phyloP scores from a whole-genome alignment of 1,140 invertebrate genomes.

The Drosophila simulans region DNA sequence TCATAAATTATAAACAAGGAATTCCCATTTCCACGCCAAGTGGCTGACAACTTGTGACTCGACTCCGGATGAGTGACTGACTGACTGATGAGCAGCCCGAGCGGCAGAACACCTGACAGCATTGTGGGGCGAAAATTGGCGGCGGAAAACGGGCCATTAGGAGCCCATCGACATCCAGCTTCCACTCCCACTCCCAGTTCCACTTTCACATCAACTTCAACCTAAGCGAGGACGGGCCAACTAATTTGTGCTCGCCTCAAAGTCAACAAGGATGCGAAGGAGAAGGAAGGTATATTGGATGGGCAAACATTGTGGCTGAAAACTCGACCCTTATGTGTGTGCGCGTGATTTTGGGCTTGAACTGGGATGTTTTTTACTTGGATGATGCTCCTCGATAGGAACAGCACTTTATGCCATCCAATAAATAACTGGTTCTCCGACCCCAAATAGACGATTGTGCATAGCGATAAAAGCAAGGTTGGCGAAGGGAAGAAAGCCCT shows the following conservation, averaged over 20 bases:
- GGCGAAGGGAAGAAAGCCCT: no score
- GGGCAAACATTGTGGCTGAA: constrained; percentile 7
- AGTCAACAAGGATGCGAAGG: constrained; percentile 25
- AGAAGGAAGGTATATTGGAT: constrained; percentile 17
- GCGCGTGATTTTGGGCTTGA: background rate
- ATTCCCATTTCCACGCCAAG: constrained; percentile 52
- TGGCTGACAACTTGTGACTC: constrained; percentile 47
- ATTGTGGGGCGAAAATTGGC: constrained; percentile 1
- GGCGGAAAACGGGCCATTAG: constrained; percentile 15
- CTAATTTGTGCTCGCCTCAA: constrained; percentile 36
- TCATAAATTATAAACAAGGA: constrained; percentile 53
- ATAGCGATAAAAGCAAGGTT: background rate
- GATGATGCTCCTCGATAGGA: constrained; percentile 24
- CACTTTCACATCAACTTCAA: constrained; percentile 28
- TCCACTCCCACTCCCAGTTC: background rate
- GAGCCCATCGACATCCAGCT: background rate
- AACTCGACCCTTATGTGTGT: background rate
- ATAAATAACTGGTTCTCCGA: constrained; percentile 11
- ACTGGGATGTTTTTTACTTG: background rate
- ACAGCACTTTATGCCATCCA: constrained; percentile 9
- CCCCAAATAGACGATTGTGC: background rate
- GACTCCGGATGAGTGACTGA: constrained; percentile 12
- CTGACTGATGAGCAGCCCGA: constrained; percentile 25
- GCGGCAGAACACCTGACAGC: constrained; percentile 12
- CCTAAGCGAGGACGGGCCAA: constrained; percentile 20